phyloP scores from a whole-genome alignment of 2,113 vertebrate species.

The Athene cunicularia region DNA sequence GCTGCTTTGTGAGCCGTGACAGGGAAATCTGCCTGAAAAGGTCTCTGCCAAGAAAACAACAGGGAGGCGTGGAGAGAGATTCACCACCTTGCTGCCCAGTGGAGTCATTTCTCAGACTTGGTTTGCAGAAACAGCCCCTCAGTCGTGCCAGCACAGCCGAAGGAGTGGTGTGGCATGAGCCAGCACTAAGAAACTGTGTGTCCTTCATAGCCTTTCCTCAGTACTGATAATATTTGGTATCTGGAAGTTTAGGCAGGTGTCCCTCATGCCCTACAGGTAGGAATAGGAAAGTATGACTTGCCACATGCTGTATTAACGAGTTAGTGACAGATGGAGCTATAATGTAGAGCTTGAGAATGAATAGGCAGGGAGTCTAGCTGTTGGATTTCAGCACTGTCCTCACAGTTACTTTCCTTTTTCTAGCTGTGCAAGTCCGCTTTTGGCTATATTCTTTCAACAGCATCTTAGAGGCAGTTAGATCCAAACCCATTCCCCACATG shows the following conservation, averaged over 20 bases:
- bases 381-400: neutral
- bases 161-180: neutral
- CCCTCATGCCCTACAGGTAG: neutral
- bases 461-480: neutral
- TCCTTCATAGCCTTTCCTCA: neutral
- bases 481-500: neutral
- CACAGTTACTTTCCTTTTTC: neutral
- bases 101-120: accelerated
- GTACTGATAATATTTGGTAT: neutral
- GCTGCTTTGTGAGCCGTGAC: neutral
- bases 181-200: neutral
- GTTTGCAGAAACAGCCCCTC: accelerated
- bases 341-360: neutral
- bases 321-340: neutral
- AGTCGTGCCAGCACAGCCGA: accelerated
- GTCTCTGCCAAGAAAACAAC: neutral
- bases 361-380: neutral
- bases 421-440: neutral
- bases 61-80: neutral
- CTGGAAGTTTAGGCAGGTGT: neutral
- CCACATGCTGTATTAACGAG: neutral
- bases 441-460: neutral
- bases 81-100: accelerated
- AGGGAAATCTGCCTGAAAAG: neutral
- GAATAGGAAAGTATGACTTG: neutral